Evolutionary conservation across 2,888 invertebrate species (phyloP).

Genomic region (Heterodera filipjevi): DNA sequence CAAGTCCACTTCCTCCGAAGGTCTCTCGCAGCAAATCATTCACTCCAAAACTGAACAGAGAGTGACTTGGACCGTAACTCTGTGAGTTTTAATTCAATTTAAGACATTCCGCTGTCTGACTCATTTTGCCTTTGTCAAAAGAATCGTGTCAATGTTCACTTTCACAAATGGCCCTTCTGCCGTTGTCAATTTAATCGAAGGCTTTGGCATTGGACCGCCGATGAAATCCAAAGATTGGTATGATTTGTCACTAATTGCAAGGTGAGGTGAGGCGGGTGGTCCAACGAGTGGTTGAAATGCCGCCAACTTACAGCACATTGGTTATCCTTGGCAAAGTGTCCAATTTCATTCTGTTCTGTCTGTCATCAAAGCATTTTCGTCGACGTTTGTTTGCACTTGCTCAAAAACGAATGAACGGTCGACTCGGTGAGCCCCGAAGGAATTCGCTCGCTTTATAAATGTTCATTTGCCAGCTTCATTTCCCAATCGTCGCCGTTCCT

Average conservation of each 20-base stretch:
- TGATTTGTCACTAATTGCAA: slow-evolving; percentile 32
- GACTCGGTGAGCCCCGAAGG: slow-evolving; percentile 36
- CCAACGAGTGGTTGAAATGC: slow-evolving; percentile 18
- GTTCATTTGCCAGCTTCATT: not conserved
- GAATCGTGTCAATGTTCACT: slow-evolving; percentile 61
- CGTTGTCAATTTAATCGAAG: slow-evolving; percentile 50
- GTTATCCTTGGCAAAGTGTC: slow-evolving; percentile 63
- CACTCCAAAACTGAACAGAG: slow-evolving; percentile 61
- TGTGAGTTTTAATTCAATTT: slow-evolving; percentile 31
- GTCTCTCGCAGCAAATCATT: slow-evolving; percentile 34
- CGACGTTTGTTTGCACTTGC: slow-evolving; percentile 55
- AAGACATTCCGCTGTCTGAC: not conserved
- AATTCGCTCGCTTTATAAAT: not conserved
- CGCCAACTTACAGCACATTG: slow-evolving; percentile 48
- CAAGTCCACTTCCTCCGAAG: slow-evolving; percentile 28
- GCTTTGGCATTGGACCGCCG: slow-evolving; percentile 21
- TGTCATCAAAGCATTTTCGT: slow-evolving; percentile 63
- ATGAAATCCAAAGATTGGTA: slow-evolving; percentile 34
- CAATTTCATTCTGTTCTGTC: slow-evolving; percentile 63
- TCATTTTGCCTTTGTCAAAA: not conserved
- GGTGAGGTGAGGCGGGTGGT: not conserved
- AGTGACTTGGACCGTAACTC: slow-evolving; percentile 61
- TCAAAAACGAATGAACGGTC: slow-evolving; percentile 58
- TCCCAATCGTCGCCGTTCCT: not conserved
- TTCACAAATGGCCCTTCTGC: slow-evolving; percentile 63